Conservation (phyloP, 2,888 invertebrate species). For the Drosophila acutilabella region DNA sequence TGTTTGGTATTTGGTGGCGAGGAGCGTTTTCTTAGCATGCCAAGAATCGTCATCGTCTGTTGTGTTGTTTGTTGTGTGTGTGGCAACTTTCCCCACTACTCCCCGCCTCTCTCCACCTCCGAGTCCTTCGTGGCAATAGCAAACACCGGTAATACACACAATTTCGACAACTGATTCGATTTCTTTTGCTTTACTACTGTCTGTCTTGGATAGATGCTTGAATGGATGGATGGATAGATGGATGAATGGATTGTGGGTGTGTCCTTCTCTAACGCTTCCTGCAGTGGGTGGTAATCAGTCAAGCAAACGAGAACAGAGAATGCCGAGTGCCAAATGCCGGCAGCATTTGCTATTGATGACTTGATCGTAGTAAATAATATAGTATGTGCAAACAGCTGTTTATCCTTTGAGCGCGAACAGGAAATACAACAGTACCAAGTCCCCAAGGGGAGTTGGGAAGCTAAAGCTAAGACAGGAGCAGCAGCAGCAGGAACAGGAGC, state of each 20-base stretch:
- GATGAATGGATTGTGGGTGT: conserved; percentile 5
- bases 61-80: conserved; percentile 6
- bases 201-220: conserved; percentile 9
- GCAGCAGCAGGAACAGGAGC: conserved; percentile 3
- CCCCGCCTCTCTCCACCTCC: no score
- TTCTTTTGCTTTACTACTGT: conserved; percentile 16
- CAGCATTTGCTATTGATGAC: conserved; percentile 65
- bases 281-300: conserved; percentile 57
- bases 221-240: conserved; percentile 6
- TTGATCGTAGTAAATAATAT: conserved; percentile 73
- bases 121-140: conserved; percentile 4
- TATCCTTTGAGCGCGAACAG: conserved; percentile 57
- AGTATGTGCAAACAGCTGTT: conserved; percentile 63
- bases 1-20: conserved; percentile 67
- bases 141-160: conserved; percentile 42
- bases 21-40: conserved; percentile 17
- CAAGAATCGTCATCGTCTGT: conserved; percentile 1
- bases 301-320: conserved; percentile 55
- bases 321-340: conserved; percentile 45
- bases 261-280: conserved; percentile 7
- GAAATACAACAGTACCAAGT: conserved; percentile 26
- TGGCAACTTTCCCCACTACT: neutral
- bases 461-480: neutral
- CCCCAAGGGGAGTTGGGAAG: conserved; percentile 1
- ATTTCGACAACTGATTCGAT: conserved; percentile 43